Evolutionary conservation across 2,888 invertebrate genomes (phyloP).

Genomic region (Cotesia congregata): DNA sequence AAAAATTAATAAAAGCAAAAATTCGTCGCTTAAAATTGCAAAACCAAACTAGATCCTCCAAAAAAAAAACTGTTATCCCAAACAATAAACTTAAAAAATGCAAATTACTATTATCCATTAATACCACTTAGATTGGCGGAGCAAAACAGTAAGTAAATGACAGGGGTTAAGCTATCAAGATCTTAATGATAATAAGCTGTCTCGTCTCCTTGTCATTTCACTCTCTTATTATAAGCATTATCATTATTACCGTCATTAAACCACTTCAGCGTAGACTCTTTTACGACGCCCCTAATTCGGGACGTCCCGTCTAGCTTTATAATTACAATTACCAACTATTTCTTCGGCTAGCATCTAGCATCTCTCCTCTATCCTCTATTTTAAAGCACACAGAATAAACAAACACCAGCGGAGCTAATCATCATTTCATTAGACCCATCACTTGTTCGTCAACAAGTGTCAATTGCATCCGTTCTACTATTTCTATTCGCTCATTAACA

Average conservation of each 20-base stretch:
- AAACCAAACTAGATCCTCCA: not conserved
- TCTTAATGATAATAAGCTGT: slow-evolving; percentile 39
- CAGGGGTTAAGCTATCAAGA: slow-evolving; percentile 40
- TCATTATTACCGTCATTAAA: not conserved
- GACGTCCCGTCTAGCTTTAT: slow-evolving; percentile 50
- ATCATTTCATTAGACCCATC: slow-evolving; percentile 11
- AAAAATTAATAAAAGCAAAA: not conserved
- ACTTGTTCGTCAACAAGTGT: slow-evolving; percentile 13
- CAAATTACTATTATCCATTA: slow-evolving; percentile 35
- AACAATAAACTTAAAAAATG: slow-evolving; percentile 15
- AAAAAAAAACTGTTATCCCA: not conserved
- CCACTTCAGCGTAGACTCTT: slow-evolving; percentile 4
- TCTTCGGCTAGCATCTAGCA: no score
- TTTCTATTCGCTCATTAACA: not conserved
- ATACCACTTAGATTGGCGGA: slow-evolving; percentile 3
- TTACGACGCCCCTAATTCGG: slow-evolving; percentile 49
- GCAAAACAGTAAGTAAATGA: slow-evolving; percentile 29
- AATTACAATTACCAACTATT: slow-evolving; percentile 45
- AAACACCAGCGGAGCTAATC: not conserved
- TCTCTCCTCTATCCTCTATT: not conserved
- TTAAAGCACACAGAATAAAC: not conserved
- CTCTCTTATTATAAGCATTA: slow-evolving; percentile 8
- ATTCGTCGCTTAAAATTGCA: not conserved
- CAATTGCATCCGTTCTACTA: slow-evolving; percentile 45
- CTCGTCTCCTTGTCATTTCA: slow-evolving; percentile 17